Evolutionary conservation across 1,140 invertebrate genomes (phyloP), one percentile per base, ranked within the genome.

Genomic region (Drosophila sp.): DNA sequence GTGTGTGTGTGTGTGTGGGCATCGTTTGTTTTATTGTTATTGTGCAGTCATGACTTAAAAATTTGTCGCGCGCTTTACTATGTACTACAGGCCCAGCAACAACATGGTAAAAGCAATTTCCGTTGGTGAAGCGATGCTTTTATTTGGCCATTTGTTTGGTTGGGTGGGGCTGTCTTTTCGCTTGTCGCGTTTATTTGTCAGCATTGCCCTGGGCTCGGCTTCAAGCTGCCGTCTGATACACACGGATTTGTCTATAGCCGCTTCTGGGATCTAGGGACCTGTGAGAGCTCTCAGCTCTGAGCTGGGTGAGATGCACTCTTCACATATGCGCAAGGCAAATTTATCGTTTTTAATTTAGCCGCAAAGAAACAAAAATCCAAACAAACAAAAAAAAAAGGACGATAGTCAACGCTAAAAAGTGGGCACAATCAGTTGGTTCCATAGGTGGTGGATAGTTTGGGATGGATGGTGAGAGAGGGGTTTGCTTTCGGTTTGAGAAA

Each of bases 271-370:
- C 57, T 60, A 11, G 57, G 44, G 44, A 50, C 44, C 65, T 5
- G 17, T 17, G 54, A 58, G 55, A 60, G 55, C 47, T 17, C 47
- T 30, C 30, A 38, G 38, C 62, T 60, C 64, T 23, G 50, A 58
- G 75, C 58, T 66, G 54, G 56, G 50, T 60, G 47, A 70, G 64
- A 55, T 70, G 63, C 79, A 68, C 65, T 69, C 72, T 61, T 67
- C 68, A 71, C 80, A 82, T 79, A 72, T 64, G 65, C 56, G 69
- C 83, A 66, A 54, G 66, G 67, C 72, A 80, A 91, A 91, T 91
- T 91, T 91, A 91, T 91, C 82, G 90, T 86, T 91, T 91, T 91
- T 91, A 91, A 91, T 91, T 91, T 91, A 58, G 86, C 82, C 76
- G 79, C 81, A 82, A 87, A 71, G 70, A 32, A 80, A 47, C 17